Evolutionary conservation across 1,140 invertebrate genomes (phyloP), one percentile per base, ranked within the genome.

Genomic region (Ephestia elutella): DNA sequence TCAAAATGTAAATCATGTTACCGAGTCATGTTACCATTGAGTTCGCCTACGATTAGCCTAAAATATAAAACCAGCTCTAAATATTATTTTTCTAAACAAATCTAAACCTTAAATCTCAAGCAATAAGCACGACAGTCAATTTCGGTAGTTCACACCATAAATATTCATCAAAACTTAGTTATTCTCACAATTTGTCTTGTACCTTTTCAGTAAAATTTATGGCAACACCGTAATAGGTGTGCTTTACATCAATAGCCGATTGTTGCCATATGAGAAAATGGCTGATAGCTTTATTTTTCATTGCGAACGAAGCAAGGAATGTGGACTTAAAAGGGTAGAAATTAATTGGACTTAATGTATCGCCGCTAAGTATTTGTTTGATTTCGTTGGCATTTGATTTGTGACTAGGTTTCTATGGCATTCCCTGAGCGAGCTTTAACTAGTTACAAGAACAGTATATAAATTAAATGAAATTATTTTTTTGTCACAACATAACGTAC

Each of bases 121-220:
- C 4, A 44, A 44, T 44, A 44, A 44, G 38, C 5, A 7, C 38
- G 2, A 13, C 15, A 44, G 7, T 32, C 38, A 44, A 15, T 44
- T 44, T 17, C 38, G 10, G 32, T 44, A 44, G 38, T 15, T 15
- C 38, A 44, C 13, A 44, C 38, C 38, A 44, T 44, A 9, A 44
- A 44, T 44, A 44, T 44, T 44, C 13, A 44, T 44, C 38, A 44
- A 15, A 44, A 3, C 7, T 9, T 1, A 44, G 38, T 44, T 44
- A 44, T 44, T 44, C 38, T 44, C 10, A 44, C 38, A 44, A 44
- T 44, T 44, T 44, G 38, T 44, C 38, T 9, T 44, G 38, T 44
- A 44, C 38, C 38, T n/a, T 44, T 44, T 44, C 15, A 44, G 38
- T 17, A 3, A 44, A 44, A 44, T 44, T 44, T 44, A 44, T 44